phyloP scores from a whole-genome alignment of 2,797 vertebrate species.

The Argentina silus region DNA sequence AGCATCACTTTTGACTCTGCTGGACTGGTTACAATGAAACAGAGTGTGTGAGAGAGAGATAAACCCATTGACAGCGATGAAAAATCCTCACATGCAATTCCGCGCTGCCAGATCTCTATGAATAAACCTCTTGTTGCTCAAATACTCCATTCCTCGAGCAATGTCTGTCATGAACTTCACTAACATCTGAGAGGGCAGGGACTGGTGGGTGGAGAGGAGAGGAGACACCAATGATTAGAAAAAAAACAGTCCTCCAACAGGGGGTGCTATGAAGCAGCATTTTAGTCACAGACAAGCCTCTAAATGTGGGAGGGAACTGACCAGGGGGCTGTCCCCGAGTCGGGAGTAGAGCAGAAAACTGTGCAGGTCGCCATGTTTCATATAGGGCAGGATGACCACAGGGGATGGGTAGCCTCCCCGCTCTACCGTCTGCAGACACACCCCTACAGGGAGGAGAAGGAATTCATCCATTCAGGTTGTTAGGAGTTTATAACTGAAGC shows the following conservation, averaged over 20 bases:
- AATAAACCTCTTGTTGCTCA: constrained; percentile 81
- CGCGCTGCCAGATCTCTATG: constrained; percentile 81
- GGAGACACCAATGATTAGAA: not conserved
- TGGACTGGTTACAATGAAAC: not conserved
- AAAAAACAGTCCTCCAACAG: not conserved
- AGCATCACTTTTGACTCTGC: not conserved
- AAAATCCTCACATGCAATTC: constrained; percentile 81
- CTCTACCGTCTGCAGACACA: constrained; percentile 82
- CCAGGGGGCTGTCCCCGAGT: constrained; percentile 78
- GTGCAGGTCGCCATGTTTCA: constrained; percentile 85
- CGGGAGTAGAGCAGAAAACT: constrained; percentile 83
- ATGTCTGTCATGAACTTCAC: constrained; percentile 85
- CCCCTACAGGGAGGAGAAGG: constrained; percentile 61
- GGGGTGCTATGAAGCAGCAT: not conserved
- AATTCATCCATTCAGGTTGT: not conserved
- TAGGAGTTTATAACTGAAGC: not conserved
- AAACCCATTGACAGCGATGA: not conserved
- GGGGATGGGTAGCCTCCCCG: constrained; percentile 80
- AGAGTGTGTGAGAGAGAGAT: not conserved
- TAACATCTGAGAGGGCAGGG: constrained; percentile 78
- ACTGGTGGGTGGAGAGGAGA: constrained; percentile 53
- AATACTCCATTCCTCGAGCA: constrained; percentile 82
- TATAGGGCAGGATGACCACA: constrained; percentile 83
- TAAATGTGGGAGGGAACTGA: constrained; percentile 46
- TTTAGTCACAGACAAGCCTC: no score